Evolutionary conservation across 2,888 invertebrate genomes (phyloP).

Genomic region (Drosophila eohydei): DNA sequence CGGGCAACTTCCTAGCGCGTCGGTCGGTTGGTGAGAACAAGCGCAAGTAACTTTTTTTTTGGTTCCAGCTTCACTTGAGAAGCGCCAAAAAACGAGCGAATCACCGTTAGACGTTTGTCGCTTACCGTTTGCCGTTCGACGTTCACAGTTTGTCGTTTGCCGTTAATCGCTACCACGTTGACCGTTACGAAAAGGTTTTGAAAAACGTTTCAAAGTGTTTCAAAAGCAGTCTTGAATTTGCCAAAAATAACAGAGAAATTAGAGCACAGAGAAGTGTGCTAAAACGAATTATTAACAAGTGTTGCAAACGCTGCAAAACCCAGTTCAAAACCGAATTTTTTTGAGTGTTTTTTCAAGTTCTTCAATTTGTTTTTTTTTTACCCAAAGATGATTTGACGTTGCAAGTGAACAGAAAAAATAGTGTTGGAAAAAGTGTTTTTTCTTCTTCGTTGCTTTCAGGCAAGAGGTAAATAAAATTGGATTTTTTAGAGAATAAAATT

Average conservation of each 20-base stretch:
- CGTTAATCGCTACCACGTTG: conserved; percentile 15
- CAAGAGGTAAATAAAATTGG: conserved; percentile 34
- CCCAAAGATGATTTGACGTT: conserved; percentile 1
- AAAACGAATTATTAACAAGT: conserved; percentile 27
- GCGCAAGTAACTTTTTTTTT: neutral
- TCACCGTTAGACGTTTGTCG: conserved; percentile 34
- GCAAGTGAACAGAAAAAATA: conserved; percentile 9
- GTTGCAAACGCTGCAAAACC: conserved; percentile 6
- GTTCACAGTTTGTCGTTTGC: conserved; percentile 7
- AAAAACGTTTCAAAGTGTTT: conserved; percentile 26
- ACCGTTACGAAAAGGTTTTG: conserved; percentile 35
- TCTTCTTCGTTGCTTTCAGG: conserved; percentile 1
- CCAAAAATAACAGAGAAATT: conserved; percentile 3
- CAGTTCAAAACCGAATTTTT: conserved; percentile 28
- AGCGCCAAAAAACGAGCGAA: conserved; percentile 26
- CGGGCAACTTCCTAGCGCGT: conserved; percentile 85
- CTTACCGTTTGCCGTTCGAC: conserved; percentile 24
- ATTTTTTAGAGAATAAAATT: neutral
- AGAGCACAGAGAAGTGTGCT: conserved; percentile 15
- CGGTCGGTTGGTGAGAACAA: conserved; percentile 77
- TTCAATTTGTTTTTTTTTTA: conserved; percentile 22
- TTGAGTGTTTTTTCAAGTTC: conserved; percentile 32
- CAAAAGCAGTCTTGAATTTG: neutral
- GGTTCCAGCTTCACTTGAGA: conserved; percentile 3
- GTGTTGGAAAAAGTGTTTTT: conserved; percentile 28